A percentile compares a stretch with the other conserved stretches of the same genome.
Conservation (phyloP, 2,888 invertebrate species). For the Leucophora obtusa region DNA sequence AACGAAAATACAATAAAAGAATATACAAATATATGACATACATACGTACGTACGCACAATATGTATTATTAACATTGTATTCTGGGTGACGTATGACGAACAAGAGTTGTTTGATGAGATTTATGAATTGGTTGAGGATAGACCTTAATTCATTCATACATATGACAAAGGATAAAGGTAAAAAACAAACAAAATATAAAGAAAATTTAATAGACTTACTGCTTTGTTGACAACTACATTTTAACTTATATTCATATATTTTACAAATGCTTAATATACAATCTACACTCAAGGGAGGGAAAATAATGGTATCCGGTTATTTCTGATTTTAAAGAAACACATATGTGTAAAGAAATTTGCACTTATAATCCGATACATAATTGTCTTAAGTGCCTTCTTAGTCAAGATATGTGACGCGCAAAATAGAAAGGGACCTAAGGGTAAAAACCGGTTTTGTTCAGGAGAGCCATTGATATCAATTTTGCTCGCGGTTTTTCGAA, state of each 20-base stretch:
- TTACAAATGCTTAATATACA: not conserved
- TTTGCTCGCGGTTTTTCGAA: too few species aligned
- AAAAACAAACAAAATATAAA: not conserved
- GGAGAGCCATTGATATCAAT: too few species aligned
- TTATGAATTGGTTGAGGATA: constrained; percentile 20
- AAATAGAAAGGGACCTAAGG: too few species aligned
- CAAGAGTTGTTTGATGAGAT: constrained; percentile 46
- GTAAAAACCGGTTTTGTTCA: too few species aligned
- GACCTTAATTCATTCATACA: not conserved
- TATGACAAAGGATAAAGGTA: too few species aligned
- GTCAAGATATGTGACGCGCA: too few species aligned
- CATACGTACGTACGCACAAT: constrained; percentile 20
- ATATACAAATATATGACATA: constrained; percentile 27
- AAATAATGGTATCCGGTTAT: too few species aligned
- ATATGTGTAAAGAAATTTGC: too few species aligned
- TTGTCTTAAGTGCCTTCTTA: too few species aligned
- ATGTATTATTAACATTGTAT: constrained; percentile 21
- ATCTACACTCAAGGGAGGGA: not conserved
- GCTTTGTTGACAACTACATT: constrained; percentile 43
- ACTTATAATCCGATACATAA: too few species aligned
- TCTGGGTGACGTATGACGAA: constrained; percentile 41
- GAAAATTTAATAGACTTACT: constrained; percentile 13
- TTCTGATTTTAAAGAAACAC: too few species aligned
- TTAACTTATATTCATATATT: constrained; percentile 1
- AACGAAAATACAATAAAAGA: not conserved